Base-by-base conservation (phyloP, 2,113 vertebrate genomes). In the Muntiacus muntjak region DNA sequence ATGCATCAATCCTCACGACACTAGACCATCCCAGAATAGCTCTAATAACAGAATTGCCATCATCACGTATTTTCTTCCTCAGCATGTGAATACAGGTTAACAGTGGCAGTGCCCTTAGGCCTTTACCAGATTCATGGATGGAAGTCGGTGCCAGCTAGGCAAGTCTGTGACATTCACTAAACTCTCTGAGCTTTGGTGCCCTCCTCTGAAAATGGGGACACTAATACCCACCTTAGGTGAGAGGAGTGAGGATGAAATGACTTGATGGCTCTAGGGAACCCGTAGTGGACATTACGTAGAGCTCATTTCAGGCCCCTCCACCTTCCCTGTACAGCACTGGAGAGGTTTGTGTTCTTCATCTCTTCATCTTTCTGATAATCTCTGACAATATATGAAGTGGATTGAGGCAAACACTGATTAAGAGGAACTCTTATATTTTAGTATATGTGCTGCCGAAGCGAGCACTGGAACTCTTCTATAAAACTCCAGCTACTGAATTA, bases 401-500 rank as follows among this genome's bases (percentile, higher is more conserved):
- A 76, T 0, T 57, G 88, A 95, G 78, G 60, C 76, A 36, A 87
- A 88, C 57, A 30, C 60, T 26, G 33, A 58, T 76, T 40, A 74
- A 87, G 36, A 85, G 79, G 40, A 94, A 17, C 1, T 0, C 55
- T 81, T 57, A 64, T 87, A 94, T 81, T 87, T 90, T 57, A 74
- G 47, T 14, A 50, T 50, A 50, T 50, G 47, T 50, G 47, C 47
- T 50, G 47, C 47, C 12, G 47, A 50, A 50, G 47, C 47, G 47
- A 50, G 47, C 47, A 13, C 47, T 50, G 79, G 40, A 94, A 26
- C 1, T 0, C 55, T 81, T 87, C 87, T 52, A 74, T 87, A 94
- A 83, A 93, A 55, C 87, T 90, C 64, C 40, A 74, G 58, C 92
- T 81, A 15, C 55, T 54, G n/a, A 90, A 82, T 71, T 67, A 58